A percentile compares a stretch with the other conserved stretches of the same genome.
These are phyloP conservation scores for Xestia xanthographa DNA, from an alignment of 2,888 invertebrate genomes.

Conservation along the genomic window DNA sequence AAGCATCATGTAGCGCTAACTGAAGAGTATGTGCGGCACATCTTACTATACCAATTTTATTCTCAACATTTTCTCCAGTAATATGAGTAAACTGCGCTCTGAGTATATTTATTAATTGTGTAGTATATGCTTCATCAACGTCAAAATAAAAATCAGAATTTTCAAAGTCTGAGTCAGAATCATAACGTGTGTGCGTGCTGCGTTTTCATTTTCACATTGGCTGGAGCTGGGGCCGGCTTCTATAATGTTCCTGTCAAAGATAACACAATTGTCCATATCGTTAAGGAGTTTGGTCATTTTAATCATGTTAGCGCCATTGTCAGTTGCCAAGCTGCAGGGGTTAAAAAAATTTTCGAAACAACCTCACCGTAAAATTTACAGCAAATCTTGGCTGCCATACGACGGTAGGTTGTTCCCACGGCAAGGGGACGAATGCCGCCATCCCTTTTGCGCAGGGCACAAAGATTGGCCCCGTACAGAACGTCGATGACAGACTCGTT, in stretches of 20 bases:
- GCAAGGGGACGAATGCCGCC: too few relatives aligned
- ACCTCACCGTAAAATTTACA: too few relatives aligned
- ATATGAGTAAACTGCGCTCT: neutral
- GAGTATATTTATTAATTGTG: slow-evolving; percentile 5
- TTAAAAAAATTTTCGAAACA: too few relatives aligned
- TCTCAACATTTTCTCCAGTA: neutral
- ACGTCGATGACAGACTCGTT: too few relatives aligned
- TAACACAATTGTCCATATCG: slow-evolving; percentile 3
- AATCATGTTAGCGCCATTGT: slow-evolving; percentile 36
- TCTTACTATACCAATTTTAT: slow-evolving; percentile 11
- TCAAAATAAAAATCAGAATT: neutral
- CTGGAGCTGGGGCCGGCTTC: neutral
- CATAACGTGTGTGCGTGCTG: neutral
- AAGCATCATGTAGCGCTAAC: slow-evolving; percentile 40
- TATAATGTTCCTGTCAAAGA: neutral
- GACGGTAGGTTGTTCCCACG: too few relatives aligned
- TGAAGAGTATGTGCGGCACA: slow-evolving; percentile 47
- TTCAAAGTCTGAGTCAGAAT: slow-evolving; percentile 2
- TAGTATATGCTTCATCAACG: slow-evolving; percentile 1
- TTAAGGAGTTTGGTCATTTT: slow-evolving; percentile 21
- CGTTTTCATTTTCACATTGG: neutral
- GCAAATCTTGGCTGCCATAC: too few relatives aligned
- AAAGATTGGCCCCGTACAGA: too few relatives aligned
- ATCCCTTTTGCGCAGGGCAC: too few relatives aligned
- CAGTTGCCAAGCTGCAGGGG: too few relatives aligned